Evolutionary conservation across 2,888 invertebrate genomes (phyloP), one percentile per base, ranked within the genome.

Genomic region (Thereva nobilitata): DNA sequence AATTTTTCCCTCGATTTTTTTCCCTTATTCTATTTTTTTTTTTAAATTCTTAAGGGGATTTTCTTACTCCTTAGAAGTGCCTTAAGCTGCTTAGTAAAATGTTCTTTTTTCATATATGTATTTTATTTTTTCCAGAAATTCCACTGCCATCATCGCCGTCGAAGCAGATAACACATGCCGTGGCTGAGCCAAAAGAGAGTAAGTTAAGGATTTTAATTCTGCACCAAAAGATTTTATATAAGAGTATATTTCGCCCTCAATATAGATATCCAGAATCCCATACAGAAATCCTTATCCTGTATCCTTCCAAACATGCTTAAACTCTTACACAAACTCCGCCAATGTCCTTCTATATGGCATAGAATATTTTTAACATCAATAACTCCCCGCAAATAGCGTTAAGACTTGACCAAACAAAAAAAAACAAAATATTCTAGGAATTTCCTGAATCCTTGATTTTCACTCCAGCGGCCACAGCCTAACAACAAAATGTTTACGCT

Each of bases 61-160:
- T 23, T 47, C 45, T 64, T 55, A 45, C 44, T 42, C 12, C 45
- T 54, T 53, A 38, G 10, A 42, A 53, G 44, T 64, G 38, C 52
- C 37, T 4, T 64, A 45, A 54, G 44, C 44, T 64, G 44, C 53
- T 55, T 55, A 41, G 44, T 10, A 44, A 45, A 50, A 64, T 52
- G 52, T 64, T 12, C 12, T 52, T 53, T 64, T 59, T 61, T 61
- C 23, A 23, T 23, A 23, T 23, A 23, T 23, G 23, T 23, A 23
- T 23, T 72, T 72, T 68, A 73, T 73, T 77, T 74, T 68, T 85
- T 85, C 71, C 85, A 93, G 93, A 92, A 85, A 93, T 93, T 78
- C 92, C 92, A 64, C 88, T 92, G 86, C 93, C 93, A 67, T 93
- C 93, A 69, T 89, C 89, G 67, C 89, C 92, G 71, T 93, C 69